Conservation (phyloP, 2,888 invertebrate species). For the Incurvaria masculella region DNA sequence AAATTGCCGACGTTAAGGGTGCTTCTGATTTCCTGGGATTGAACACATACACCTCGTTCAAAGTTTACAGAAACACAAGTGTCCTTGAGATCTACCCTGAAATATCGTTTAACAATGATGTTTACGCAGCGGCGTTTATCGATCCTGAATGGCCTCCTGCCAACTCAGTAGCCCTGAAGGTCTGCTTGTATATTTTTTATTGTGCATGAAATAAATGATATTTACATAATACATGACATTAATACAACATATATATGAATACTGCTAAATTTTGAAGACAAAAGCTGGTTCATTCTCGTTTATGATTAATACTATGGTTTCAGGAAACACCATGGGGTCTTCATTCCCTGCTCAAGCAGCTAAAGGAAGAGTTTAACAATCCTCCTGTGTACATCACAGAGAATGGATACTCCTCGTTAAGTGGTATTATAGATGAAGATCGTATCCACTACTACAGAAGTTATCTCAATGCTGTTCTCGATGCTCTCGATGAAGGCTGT, state of each 20-base stretch:
- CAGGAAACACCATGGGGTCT: constrained; percentile 42
- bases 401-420: constrained; percentile 53
- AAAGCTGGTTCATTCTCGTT: no score
- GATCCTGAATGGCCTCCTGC: constrained; percentile 18
- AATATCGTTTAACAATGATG: constrained; percentile 17
- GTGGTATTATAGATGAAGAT: constrained; percentile 38
- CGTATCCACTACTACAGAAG: constrained; percentile 40
- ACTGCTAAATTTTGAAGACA: no score
- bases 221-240: no score
- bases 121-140: constrained; percentile 15
- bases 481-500: constrained; percentile 42
- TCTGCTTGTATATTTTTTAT: constrained; percentile 12
- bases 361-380: constrained; percentile 43
- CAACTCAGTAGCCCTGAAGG: constrained; percentile 13
- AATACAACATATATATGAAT: no score
- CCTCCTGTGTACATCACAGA: constrained; percentile 58
- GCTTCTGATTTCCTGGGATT: constrained; percentile 19
- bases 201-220: no score
- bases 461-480: constrained; percentile 38
- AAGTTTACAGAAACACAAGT: constrained; percentile 18
- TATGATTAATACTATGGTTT: no score
- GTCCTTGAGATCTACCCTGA: constrained; percentile 12
- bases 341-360: constrained; percentile 31
- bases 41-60: constrained; percentile 20
- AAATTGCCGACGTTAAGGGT: constrained; percentile 16